These are phyloP conservation scores for Apostichopus leukothele DNA, from an alignment of 53 echinoderm and acorn worm genomes.

Conservation along the genomic window DNA sequence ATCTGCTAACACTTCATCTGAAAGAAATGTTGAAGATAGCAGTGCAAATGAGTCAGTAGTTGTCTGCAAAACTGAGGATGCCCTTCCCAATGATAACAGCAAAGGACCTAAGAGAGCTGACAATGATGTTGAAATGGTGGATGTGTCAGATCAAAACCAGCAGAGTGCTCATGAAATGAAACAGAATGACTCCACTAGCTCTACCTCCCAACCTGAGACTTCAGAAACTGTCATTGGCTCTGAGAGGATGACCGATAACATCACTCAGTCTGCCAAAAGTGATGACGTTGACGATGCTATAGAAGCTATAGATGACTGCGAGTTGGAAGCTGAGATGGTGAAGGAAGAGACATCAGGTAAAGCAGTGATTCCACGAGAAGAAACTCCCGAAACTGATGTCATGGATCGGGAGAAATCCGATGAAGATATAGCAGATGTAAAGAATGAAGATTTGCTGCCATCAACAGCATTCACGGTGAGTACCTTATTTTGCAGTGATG, in stretches of 20 bases:
- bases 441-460: constrained; percentile 11
- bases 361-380: background rate
- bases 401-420: background rate
- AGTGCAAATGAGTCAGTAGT: background rate
- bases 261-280: background rate
- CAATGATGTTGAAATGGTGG: constrained; percentile 2
- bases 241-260: background rate
- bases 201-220: background rate
- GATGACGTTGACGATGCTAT: constrained; percentile 28
- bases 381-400: background rate
- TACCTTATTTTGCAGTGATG: constrained; percentile 51
- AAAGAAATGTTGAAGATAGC: background rate
- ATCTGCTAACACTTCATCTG: background rate
- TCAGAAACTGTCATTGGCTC: background rate
- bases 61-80: background rate
- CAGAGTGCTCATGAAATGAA: background rate
- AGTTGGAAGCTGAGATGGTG: constrained; percentile 4
- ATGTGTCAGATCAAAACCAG: constrained; percentile 5
- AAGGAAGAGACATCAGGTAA: background rate
- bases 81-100: background rate
- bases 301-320: constrained; percentile 22
- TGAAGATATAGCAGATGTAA: constrained; percentile 24
- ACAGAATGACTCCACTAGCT: background rate
- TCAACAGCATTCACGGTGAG: constrained; percentile 46
- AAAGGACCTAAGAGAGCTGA: background rate